Evolutionary conservation across 2,888 invertebrate genomes (phyloP).

Genomic region (Microchrysa polita): DNA sequence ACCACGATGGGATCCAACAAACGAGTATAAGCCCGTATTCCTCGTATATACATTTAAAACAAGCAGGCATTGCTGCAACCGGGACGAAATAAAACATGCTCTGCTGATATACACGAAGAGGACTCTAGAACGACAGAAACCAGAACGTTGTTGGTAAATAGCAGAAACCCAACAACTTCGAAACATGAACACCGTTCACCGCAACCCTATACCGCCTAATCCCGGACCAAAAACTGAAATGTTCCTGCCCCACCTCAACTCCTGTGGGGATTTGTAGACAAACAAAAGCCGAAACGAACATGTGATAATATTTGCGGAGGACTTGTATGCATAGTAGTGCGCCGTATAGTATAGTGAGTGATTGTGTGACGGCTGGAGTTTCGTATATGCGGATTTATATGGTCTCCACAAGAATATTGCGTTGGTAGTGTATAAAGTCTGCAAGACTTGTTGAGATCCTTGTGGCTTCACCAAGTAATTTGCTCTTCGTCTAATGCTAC

Average conservation of each 20-base stretch:
- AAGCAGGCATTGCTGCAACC: background rate
- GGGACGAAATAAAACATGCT: constrained; percentile 6
- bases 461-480: too few relatives aligned
- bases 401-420: background rate
- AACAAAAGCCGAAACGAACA: constrained; percentile 39
- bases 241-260: too few relatives aligned
- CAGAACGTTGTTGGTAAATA: constrained; percentile 19
- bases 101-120: background rate
- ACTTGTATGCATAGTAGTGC: constrained; percentile 17
- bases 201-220: constrained; percentile 17
- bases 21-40: too few relatives aligned
- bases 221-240: background rate
- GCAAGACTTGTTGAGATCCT: too few relatives aligned
- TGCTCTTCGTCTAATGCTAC: too few relatives aligned
- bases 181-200: constrained; percentile 32
- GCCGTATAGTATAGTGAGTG: too few relatives aligned
- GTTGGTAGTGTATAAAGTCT: too few relatives aligned
- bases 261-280: background rate
- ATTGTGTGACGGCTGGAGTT: background rate
- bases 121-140: background rate
- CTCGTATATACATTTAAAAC: background rate
- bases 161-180: constrained; percentile 33
- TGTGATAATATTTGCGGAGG: constrained; percentile 24
- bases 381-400: background rate
- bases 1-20: background rate